Percentiles rank a stretch among this genome's conserved stretches.
Conservation (phyloP, 92 coral and sea anemone genomes). For the Epizoanthus illoricatus region DNA sequence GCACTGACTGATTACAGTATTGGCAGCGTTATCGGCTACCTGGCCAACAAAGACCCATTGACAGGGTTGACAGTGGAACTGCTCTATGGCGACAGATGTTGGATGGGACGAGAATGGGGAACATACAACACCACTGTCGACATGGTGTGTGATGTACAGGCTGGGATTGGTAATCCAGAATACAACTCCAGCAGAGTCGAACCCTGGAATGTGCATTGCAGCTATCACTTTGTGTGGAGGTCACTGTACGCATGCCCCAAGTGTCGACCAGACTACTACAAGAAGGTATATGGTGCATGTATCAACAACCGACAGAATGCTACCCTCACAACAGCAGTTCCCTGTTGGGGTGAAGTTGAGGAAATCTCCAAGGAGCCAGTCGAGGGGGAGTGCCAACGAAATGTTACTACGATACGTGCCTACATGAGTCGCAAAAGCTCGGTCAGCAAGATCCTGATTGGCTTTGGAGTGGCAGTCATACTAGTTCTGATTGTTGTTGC, state of each 20-base stretch:
- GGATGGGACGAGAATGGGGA: not conserved
- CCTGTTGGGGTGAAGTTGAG: conserved; percentile 72
- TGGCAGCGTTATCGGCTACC: conserved; percentile 78
- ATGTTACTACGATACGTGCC: not conserved
- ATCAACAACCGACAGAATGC: conserved; percentile 61
- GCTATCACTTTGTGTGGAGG: conserved; percentile 66
- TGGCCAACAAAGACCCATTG: conserved; percentile 49
- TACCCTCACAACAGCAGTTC: conserved; percentile 44
- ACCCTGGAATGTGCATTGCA: conserved; percentile 28
- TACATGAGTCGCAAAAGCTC: not conserved
- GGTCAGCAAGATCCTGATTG: conserved; percentile 70
- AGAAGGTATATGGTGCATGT: conserved; percentile 55
- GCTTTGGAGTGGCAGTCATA: conserved; percentile 73
- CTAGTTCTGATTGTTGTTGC: conserved; percentile 56
- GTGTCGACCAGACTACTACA: conserved; percentile 63
- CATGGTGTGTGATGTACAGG: conserved; percentile 68
- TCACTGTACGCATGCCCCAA: conserved; percentile 86
- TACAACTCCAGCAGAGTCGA: conserved; percentile 47
- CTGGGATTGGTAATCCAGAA: conserved; percentile 82
- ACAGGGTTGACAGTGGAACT: conserved; percentile 72
- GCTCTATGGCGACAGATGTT: conserved; percentile 70
- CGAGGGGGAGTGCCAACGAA: not conserved
- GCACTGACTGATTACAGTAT: conserved; percentile 43
- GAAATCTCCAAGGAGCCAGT: conserved; percentile 24
- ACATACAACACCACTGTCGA: conserved; percentile 55